Base-by-base conservation (phyloP, 2,797 vertebrate genomes). In the Somateria mollissima region DNA sequence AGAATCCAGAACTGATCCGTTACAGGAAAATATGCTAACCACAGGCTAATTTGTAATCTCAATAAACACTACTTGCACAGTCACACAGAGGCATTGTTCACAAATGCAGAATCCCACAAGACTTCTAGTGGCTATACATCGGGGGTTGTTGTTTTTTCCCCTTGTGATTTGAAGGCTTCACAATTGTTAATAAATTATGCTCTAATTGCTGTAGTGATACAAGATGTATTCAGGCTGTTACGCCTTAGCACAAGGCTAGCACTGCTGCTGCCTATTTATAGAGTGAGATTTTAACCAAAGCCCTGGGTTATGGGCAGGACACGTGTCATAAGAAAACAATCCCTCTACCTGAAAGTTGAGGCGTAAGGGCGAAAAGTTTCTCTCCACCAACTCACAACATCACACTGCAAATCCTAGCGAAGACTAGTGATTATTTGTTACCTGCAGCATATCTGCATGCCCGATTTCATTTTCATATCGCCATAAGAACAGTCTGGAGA, bases 391-490 rank as follows among this genome's bases (percentile, higher is more conserved):
- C 15, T 88, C 54, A 51, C 22, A 71, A 5, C 3, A 16, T 60
- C 82, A 53, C 11, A 45, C 15, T 25, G 0, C 4, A 75, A 84
- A 25, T 21, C 51, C 62, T 19, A 72, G 25, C 12, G 24, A 67
- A 91, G 85, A 90, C 30, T 16, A 14, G 10, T 28, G 36, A 37
- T 28, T 41, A 39, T 45, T 84, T 27, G n/a, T 57, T 60, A 71
- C 21, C 39, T 81, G 56, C 53, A 89, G 47, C 3, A 0, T 37
- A 78, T 53, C 11, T 84, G 51, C 27, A 32, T 28, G 84, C 61
- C 3, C 75, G 10, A 61, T 61, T 43, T 64, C 16, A 0, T 5
- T 19, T 1, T 3, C 15, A 5, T n/a, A 73, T 2, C 60, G 39
- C 32, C 56, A 60, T 12, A 36, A n/a, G 37, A 51, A 39, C 0